Evolutionary conservation across 2,113 vertebrate genomes (phyloP).

Genomic region (Oxyruncus cristatus): DNA sequence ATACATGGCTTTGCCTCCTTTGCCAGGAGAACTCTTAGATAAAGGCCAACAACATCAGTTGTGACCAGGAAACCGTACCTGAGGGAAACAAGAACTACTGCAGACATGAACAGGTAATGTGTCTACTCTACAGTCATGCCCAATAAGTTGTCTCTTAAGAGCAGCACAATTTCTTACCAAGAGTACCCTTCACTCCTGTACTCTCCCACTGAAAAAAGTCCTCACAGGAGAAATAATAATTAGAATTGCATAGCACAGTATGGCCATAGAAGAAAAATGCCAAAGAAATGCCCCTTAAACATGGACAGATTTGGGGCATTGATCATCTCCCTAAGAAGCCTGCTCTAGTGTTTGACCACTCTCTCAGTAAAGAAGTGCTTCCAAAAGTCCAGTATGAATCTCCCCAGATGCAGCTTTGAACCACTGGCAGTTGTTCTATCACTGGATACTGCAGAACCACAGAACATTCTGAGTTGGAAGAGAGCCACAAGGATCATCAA

Average conservation of each 20-base stretch:
- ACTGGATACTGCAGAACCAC: background rate
- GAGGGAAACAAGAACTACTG: accelerated
- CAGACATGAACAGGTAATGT: background rate
- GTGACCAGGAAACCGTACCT: background rate
- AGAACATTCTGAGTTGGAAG: background rate
- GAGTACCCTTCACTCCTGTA: accelerated
- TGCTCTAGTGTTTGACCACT: background rate
- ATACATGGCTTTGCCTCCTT: background rate
- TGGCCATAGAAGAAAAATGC: background rate
- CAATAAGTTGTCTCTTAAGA: background rate
- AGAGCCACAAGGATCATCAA: background rate
- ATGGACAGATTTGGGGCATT: background rate
- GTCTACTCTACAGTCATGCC: background rate
- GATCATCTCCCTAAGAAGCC: background rate
- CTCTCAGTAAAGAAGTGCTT: background rate
- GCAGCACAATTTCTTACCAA: background rate
- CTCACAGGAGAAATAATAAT: background rate
- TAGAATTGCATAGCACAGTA: background rate
- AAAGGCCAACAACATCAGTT: background rate
- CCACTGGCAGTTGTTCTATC: background rate
- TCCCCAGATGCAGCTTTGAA: background rate
- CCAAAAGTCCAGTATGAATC: background rate
- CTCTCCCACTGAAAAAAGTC: background rate
- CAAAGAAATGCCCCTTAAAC: background rate
- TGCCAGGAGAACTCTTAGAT: background rate